Evolutionary conservation across 2,888 invertebrate genomes (phyloP).

Genomic region (Cylloceria caligata): DNA sequence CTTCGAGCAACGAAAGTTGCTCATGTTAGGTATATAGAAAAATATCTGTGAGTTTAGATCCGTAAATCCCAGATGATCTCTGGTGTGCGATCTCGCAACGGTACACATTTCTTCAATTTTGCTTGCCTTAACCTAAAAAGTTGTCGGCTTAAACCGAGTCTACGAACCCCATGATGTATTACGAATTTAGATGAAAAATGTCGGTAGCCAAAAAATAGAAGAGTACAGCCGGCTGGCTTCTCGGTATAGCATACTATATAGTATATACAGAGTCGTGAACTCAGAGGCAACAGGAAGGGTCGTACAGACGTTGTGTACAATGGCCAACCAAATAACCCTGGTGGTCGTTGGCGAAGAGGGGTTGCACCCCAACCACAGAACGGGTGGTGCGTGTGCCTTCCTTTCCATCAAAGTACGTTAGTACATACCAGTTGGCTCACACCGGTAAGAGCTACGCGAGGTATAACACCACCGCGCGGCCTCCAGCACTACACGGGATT

Average conservation of each 20-base stretch:
- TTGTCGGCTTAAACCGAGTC: neutral
- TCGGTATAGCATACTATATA: neutral
- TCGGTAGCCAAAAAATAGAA: neutral
- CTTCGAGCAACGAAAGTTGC: too few species aligned
- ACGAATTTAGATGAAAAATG: neutral
- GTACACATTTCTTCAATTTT: too few species aligned
- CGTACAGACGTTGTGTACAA: constrained; percentile 70
- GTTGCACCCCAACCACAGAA: constrained; percentile 66
- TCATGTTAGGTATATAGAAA: too few species aligned
- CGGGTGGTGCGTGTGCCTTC: constrained; percentile 68
- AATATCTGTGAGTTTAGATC: too few species aligned
- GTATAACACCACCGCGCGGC: constrained; percentile 1
- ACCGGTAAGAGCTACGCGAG: constrained; percentile 55
- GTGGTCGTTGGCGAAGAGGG: constrained; percentile 64
- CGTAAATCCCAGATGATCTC: too few species aligned
- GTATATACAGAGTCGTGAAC: neutral
- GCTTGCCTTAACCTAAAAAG: too few species aligned
- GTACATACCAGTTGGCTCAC: constrained; percentile 72
- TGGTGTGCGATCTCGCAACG: too few species aligned
- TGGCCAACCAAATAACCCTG: constrained; percentile 72
- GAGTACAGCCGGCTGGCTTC: constrained; percentile 1
- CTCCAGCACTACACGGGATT: constrained; percentile 61
- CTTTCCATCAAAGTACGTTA: constrained; percentile 75
- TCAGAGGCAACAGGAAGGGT: constrained; percentile 61
- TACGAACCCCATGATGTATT: neutral